Percentiles rank a stretch among this genome's conserved stretches.
These are phyloP conservation scores for Metopia argyrocephala DNA, from an alignment of 2,888 invertebrate species.

Conservation along the genomic window DNA sequence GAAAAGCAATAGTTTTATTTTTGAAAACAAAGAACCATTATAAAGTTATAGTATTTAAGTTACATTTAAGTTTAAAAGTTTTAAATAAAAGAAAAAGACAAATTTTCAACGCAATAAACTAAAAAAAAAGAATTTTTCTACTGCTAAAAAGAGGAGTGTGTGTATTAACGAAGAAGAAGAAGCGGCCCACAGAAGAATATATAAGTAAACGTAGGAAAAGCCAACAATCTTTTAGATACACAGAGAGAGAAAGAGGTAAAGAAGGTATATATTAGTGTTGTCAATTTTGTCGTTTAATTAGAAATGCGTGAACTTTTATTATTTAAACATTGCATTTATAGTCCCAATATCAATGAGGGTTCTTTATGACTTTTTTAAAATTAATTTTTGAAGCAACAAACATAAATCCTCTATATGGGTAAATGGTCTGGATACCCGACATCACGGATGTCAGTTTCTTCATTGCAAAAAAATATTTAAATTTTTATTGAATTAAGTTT, in stretches of 20 bases:
- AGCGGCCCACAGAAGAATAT: conserved; percentile 40
- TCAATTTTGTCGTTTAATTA: conserved; percentile 1
- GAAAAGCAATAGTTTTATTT: conserved; percentile 37
- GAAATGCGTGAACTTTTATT: background rate
- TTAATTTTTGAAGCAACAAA: too few relatives aligned
- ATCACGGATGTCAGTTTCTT: too few relatives aligned
- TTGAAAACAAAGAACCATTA: conserved; percentile 23
- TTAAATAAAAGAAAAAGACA: conserved; percentile 9
- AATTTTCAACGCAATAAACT: conserved; percentile 56
- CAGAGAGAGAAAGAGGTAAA: conserved; percentile 50
- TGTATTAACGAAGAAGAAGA: conserved; percentile 51
- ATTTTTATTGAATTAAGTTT: too few relatives aligned
- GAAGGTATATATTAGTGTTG: conserved; percentile 38
- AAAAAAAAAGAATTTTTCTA: conserved; percentile 29
- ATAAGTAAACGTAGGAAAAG: conserved; percentile 45
- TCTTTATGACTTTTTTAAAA: too few relatives aligned
- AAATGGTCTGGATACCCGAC: too few relatives aligned
- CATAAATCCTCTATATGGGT: too few relatives aligned
- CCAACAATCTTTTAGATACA: conserved; percentile 47
- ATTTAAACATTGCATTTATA: too few relatives aligned
- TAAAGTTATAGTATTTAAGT: conserved; percentile 47
- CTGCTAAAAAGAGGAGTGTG: conserved; percentile 57
- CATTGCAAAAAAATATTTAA: too few relatives aligned
- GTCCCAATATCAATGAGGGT: too few relatives aligned
- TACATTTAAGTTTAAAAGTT: conserved; percentile 23